These are phyloP conservation scores for Astreopora myriophthalma DNA, from an alignment of 64 coral and sea anemone genomes.

Conservation along the genomic window DNA sequence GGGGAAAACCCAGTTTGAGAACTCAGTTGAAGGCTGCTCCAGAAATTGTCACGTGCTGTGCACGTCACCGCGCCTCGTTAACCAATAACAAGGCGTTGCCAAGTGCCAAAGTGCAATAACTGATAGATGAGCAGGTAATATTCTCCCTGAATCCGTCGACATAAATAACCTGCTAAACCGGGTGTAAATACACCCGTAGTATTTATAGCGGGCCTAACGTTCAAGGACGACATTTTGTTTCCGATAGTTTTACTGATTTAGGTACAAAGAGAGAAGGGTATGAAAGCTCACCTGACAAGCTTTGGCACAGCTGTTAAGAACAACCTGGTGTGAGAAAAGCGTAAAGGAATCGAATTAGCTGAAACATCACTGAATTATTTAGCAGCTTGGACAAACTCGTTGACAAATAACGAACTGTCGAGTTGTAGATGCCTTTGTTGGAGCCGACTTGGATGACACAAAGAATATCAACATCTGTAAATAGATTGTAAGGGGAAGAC, in stretches of 20 bases:
- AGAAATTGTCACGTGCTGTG: slow-evolving; percentile 13
- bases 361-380: slow-evolving; percentile 3
- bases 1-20: slow-evolving; percentile 4
- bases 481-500: too few relatives aligned
- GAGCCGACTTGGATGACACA: too few relatives aligned
- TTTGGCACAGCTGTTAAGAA: slow-evolving; percentile 41
- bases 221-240: neutral
- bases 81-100: neutral
- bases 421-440: neutral
- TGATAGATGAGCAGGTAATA: neutral
- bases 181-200: neutral
- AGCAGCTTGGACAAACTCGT: neutral
- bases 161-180: slow-evolving; percentile 10
- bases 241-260: neutral
- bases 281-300: slow-evolving; percentile 49
- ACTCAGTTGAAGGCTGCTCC: neutral
- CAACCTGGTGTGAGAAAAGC: neutral
- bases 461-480: neutral
- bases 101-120: neutral
- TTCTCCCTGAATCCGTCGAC: neutral
- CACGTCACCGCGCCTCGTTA: neutral
- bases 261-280: neutral
- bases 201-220: neutral
- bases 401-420: neutral
- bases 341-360: neutral